These are phyloP conservation scores for Hipposideros armiger DNA, from an alignment of 2,113 vertebrate species.

Conservation along the genomic window DNA sequence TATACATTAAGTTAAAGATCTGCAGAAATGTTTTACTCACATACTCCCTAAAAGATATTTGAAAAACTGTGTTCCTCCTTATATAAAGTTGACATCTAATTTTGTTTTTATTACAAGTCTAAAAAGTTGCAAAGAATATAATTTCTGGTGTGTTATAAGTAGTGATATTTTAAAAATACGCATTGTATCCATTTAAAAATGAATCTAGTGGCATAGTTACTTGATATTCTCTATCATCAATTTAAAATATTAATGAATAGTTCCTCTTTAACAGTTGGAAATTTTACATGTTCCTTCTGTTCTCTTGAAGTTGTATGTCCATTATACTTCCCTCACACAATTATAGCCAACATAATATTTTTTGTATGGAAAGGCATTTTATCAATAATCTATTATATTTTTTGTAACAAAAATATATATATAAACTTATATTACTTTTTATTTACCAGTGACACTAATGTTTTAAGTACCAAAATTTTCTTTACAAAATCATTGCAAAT, in stretches of 20 bases:
- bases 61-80: background rate
- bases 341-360: background rate
- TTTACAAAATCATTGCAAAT: background rate
- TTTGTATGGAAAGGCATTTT: background rate
- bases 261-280: background rate
- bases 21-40: background rate
- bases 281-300: background rate
- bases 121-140: background rate
- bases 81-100: background rate
- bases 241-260: background rate
- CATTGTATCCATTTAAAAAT: background rate
- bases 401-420: slow-evolving; percentile 41
- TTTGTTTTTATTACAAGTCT: slow-evolving; percentile 43
- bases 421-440: slow-evolving; percentile 28
- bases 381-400: background rate
- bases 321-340: background rate
- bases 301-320: background rate
- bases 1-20: background rate
- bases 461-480: slow-evolving; percentile 1
- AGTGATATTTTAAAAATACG: background rate
- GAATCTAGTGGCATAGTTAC: background rate
- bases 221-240: background rate
- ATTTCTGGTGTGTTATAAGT: background rate
- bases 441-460: background rate
- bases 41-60: background rate